Evolutionary conservation across 2,888 invertebrate species (phyloP).

Genomic region (Candidula unifasciata): DNA sequence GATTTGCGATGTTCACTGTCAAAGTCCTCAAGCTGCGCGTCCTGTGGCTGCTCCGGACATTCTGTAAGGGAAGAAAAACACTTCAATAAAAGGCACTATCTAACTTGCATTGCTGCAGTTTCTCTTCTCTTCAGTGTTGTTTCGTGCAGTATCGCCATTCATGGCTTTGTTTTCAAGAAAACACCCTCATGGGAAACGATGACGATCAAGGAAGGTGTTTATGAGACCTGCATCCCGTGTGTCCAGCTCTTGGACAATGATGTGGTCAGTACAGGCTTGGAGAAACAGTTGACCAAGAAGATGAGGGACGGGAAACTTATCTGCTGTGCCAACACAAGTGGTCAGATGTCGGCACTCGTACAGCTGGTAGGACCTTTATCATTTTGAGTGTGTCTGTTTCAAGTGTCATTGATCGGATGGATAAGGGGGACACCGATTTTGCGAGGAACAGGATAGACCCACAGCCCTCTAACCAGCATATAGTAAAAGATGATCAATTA

Average conservation of each 20-base stretch:
- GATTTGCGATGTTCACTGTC: no score
- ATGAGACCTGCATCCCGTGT: conserved; percentile 5
- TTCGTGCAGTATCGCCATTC: background rate
- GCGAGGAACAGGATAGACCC: no score
- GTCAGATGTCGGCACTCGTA: conserved; percentile 1
- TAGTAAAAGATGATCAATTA: no score
- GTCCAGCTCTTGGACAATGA: background rate
- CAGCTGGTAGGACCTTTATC: background rate
- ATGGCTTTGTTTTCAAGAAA: background rate
- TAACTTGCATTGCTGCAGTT: background rate
- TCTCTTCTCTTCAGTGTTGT: background rate
- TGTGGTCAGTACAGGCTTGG: background rate
- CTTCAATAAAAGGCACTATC: background rate
- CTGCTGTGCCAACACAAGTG: conserved; percentile 26
- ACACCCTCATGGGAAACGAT: background rate
- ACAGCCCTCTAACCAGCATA: no score
- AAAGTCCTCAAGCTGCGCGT: background rate
- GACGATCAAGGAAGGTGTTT: background rate
- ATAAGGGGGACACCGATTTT: no score
- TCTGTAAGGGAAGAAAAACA: background rate
- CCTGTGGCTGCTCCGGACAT: background rate
- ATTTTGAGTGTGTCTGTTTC: no score
- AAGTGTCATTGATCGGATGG: no score
- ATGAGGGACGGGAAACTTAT: background rate
- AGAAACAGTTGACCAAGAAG: background rate